phyloP scores from a whole-genome alignment of 2,797 vertebrate species.

The Crax fasciolata region DNA sequence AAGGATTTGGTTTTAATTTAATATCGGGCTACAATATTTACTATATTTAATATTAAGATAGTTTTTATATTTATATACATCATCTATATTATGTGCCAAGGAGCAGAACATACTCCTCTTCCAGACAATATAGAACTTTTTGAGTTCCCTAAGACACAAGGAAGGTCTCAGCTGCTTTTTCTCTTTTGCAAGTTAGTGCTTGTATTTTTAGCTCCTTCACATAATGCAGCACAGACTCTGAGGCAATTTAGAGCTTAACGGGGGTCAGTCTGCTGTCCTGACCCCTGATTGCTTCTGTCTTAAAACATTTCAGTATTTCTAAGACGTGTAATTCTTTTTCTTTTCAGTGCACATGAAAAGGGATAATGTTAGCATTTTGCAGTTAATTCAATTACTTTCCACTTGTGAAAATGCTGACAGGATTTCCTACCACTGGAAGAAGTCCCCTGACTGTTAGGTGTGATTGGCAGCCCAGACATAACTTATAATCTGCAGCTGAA shows the following conservation, averaged over 20 bases:
- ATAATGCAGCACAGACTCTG: background rate
- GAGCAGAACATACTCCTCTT: background rate
- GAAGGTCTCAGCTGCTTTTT: background rate
- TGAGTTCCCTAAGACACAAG: background rate
- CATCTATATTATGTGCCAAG: background rate
- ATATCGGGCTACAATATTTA: background rate
- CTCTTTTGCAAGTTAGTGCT: background rate
- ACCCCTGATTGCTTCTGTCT: conserved; percentile 61
- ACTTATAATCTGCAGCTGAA: conserved; percentile 60
- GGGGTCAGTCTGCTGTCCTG: conserved; percentile 37
- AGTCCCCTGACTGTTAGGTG: background rate
- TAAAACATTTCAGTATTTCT: conserved; percentile 65
- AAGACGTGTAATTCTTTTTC: conserved; percentile 20
- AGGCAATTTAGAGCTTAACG: background rate
- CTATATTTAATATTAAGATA: background rate
- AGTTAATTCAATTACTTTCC: conserved; percentile 78
- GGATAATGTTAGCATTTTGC: conserved; percentile 71
- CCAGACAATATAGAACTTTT: background rate
- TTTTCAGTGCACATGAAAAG: conserved; percentile 58
- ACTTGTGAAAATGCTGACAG: conserved; percentile 72
- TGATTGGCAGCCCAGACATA: conserved; percentile 73
- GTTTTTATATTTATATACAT: fast-evolving
- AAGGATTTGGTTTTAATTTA: background rate
- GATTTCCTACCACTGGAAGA: conserved; percentile 65
- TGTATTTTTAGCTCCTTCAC: conserved; percentile 10